These are phyloP conservation scores for Rattus norvegicus DNA, from an alignment of 2,113 vertebrate genomes.

Conservation along the genomic window GRCr8 NC_086022.1:121035501-121036000, in stretches of 20 bases:
- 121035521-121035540: conserved; percentile 15
- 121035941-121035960: neutral
- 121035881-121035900: no score
- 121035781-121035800: neutral
- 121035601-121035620: conserved; percentile 56
- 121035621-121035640: conserved; percentile 48
- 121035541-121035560: conserved; percentile 36
- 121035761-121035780: neutral
- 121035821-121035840: neutral
- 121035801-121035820: neutral
- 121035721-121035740: neutral
- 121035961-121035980: neutral
- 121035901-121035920: neutral
- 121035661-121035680: conserved; percentile 53
- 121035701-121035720: neutral
- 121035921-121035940: neutral
- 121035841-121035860: neutral
- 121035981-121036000: neutral
- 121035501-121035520: conserved; percentile 19
- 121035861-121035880: neutral
- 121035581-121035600: neutral
- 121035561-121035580: neutral
- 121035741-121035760: neutral
- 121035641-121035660: conserved; percentile 59
- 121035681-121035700: neutral